A percentile compares a stretch with the other conserved stretches of the same genome.
Evolutionary conservation across 2,888 invertebrate genomes (phyloP).

Genomic region (Callyntrura guangdongensis): DNA sequence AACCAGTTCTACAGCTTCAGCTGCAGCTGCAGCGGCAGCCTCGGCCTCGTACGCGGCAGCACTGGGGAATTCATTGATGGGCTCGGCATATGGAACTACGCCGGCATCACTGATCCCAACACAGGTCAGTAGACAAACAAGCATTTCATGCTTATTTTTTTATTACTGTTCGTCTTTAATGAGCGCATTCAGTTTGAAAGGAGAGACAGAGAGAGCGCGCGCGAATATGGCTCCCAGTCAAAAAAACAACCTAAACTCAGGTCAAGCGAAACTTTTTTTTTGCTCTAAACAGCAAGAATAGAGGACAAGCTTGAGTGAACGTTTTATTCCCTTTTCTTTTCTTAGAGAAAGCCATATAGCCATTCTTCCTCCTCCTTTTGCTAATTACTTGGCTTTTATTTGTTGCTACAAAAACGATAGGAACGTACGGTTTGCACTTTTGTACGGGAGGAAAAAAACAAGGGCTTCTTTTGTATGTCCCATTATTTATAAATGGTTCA

Average conservation of each 20-base stretch:
- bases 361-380: slow-evolving; percentile 29
- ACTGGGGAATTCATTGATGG: slow-evolving; percentile 84
- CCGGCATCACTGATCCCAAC: slow-evolving; percentile 82
- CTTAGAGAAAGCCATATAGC: neutral
- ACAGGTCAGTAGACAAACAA: slow-evolving; percentile 79
- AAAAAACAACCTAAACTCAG: neutral
- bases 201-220: neutral
- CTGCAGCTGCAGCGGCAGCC: slow-evolving; percentile 74
- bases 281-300: neutral
- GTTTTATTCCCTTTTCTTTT: slow-evolving; percentile 1
- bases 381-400: slow-evolving; percentile 42
- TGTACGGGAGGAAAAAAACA: neutral
- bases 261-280: slow-evolving; percentile 43
- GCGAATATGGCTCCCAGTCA: neutral
- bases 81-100: slow-evolving; percentile 83
- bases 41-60: slow-evolving; percentile 83
- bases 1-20: slow-evolving; percentile 68
- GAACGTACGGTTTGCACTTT: neutral
- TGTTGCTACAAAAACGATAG: slow-evolving; percentile 5
- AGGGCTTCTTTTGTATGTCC: slow-evolving; percentile 17
- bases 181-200: neutral
- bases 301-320: slow-evolving; percentile 9
- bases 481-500: neutral
- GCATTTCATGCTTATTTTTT: neutral
- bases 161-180: too few relatives aligned